phyloP scores from a whole-genome alignment of 2,113 vertebrate genomes.

The Ptyas mucosa region DNA sequence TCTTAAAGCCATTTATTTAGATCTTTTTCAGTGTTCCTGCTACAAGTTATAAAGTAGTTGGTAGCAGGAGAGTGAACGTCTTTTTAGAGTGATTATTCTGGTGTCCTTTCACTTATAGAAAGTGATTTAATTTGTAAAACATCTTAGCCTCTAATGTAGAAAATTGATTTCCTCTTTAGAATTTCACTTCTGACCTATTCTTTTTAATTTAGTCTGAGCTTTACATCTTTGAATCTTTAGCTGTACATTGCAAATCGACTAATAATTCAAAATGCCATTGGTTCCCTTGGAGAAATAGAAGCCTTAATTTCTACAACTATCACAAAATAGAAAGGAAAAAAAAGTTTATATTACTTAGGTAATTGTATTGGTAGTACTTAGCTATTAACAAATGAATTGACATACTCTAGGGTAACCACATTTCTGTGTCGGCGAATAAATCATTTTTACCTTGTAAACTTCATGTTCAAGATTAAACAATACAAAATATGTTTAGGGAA shows the following conservation, averaged over 20 bases:
- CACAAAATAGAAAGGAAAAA: neutral
- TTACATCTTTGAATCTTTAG: constrained; percentile 22
- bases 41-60: constrained; percentile 18
- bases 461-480: neutral
- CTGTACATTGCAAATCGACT: constrained; percentile 32
- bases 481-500: neutral
- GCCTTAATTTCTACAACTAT: neutral
- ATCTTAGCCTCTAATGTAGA: constrained; percentile 2
- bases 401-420: neutral
- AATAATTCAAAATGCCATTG: constrained; percentile 18
- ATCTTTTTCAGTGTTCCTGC: constrained; percentile 7
- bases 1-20: constrained; percentile 7
- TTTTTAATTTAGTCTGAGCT: constrained; percentile 8
- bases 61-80: neutral
- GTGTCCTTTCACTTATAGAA: constrained; percentile 30
- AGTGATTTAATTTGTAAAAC: constrained; percentile 41
- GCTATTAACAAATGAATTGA: neutral
- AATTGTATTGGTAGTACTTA: constrained; percentile 3
- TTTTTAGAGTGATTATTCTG: constrained; percentile 24
- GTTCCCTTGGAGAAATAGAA: constrained; percentile 13
- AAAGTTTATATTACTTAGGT: constrained; percentile 4
- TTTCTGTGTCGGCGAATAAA: constrained; percentile 6
- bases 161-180: constrained; percentile 43
- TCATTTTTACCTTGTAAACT: neutral
- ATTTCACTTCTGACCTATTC: neutral